phyloP scores from a whole-genome alignment of 2,113 vertebrate genomes.

The Perccottus glenii region DNA sequence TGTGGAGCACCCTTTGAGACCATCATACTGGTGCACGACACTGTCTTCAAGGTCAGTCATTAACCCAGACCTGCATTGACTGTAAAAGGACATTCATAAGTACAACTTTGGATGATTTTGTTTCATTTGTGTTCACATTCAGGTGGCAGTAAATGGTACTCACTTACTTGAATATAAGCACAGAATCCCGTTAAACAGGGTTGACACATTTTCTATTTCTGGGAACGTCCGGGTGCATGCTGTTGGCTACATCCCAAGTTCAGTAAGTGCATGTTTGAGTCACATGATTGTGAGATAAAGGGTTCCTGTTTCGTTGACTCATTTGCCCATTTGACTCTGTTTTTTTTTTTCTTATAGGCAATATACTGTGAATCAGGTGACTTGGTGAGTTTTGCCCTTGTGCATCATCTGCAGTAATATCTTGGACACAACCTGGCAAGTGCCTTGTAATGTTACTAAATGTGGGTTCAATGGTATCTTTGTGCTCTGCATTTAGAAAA shows the following conservation, averaged over 20 bases:
- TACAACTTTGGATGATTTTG: neutral
- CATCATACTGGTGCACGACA: slow-evolving; percentile 84
- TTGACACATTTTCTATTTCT: slow-evolving; percentile 89
- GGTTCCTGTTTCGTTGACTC: neutral
- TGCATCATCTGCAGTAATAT: slow-evolving; percentile 8
- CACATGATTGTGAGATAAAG: neutral
- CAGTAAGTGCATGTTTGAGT: slow-evolving; percentile 78
- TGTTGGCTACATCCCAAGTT: slow-evolving; percentile 83
- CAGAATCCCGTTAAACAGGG: slow-evolving; percentile 82
- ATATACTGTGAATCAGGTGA: slow-evolving; percentile 81
- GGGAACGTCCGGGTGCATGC: slow-evolving; percentile 86
- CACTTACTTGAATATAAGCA: slow-evolving; percentile 89
- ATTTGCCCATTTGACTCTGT: slow-evolving; percentile 15
- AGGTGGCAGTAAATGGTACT: slow-evolving; percentile 92
- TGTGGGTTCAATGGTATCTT: slow-evolving; percentile 20
- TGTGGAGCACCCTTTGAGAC: slow-evolving; percentile 89
- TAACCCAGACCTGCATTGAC: neutral
- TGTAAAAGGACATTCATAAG: neutral
- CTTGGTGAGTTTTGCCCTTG: slow-evolving; percentile 73
- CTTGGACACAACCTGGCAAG: neutral
- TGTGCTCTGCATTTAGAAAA: neutral
- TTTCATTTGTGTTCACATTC: slow-evolving; percentile 1
- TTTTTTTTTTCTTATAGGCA: slow-evolving; percentile 57
- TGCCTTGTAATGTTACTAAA: slow-evolving; percentile 35
- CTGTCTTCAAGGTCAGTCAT: slow-evolving; percentile 89